phyloP scores from a whole-genome alignment of 2,113 vertebrate species.

The Typhlomys cinereus region DNA sequence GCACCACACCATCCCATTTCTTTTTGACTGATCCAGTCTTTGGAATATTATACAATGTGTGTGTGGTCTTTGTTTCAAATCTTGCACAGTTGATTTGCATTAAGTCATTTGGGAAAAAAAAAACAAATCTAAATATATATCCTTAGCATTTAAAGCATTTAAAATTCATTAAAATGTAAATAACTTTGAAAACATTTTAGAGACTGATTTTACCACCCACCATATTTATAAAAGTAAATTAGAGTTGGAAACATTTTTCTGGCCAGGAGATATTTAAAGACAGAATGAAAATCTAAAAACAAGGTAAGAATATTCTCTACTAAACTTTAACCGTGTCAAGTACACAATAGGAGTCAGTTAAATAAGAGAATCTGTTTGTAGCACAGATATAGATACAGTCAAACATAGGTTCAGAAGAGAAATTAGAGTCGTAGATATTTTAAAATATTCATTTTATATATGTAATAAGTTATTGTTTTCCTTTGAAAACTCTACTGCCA shows the following conservation, averaged over 20 bases:
- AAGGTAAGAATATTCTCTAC: background rate
- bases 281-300: constrained; percentile 45
- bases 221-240: constrained; percentile 58
- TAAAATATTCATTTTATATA: background rate
- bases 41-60: background rate
- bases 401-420: background rate
- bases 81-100: background rate
- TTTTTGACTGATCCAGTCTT: background rate
- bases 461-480: background rate
- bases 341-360: background rate
- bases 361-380: background rate
- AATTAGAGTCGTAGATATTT: background rate
- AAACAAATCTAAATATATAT: constrained; percentile 54
- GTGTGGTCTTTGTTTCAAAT: background rate
- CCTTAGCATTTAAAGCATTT: constrained; percentile 53
- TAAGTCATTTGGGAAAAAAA: constrained; percentile 46
- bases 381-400: background rate
- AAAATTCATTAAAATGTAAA: constrained; percentile 62
- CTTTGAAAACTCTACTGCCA: background rate
- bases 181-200: constrained; percentile 57
- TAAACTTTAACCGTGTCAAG: constrained; percentile 24
- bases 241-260: constrained; percentile 39
- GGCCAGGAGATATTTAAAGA: constrained; percentile 46
- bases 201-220: constrained; percentile 33
- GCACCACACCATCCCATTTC: background rate